phyloP scores from a whole-genome alignment of 53 echinoderm and acorn worm genomes.

The Temnopleurus reevesii region DNA sequence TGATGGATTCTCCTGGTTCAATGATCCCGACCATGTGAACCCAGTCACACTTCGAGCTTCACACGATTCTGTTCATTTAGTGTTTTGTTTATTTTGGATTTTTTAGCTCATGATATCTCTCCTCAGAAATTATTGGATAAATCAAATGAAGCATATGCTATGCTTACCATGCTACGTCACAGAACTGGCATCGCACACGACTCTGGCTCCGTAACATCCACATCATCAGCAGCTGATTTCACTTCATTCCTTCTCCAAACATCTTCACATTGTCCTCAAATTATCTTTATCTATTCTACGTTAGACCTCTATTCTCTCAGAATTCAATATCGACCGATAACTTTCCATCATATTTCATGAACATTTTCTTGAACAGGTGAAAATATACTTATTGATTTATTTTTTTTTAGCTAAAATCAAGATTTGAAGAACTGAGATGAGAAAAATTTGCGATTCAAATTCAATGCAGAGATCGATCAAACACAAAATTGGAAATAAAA shows the following conservation, averaged over 20 bases:
- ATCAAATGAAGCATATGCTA: too few relatives aligned
- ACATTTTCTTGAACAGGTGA: not conserved
- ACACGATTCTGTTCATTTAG: too few relatives aligned
- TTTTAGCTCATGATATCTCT: too few relatives aligned
- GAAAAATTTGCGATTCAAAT: too few relatives aligned
- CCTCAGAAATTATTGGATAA: too few relatives aligned
- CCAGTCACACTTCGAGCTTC: too few relatives aligned
- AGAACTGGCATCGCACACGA: not conserved
- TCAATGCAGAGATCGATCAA: too few relatives aligned
- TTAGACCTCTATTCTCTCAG: not conserved
- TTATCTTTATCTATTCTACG: not conserved
- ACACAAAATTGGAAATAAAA: too few relatives aligned
- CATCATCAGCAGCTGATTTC: not conserved
- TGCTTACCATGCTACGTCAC: slow-evolving; percentile 25
- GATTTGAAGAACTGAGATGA: not conserved
- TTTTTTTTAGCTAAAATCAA: not conserved
- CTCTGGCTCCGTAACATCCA: not conserved
- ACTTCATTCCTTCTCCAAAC: not conserved
- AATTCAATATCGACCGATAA: not conserved
- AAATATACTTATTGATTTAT: not conserved
- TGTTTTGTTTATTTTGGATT: too few relatives aligned
- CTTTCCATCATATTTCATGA: not conserved
- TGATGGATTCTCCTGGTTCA: too few relatives aligned
- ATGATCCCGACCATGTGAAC: too few relatives aligned
- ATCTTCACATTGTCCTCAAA: not conserved